Evolutionary conservation across 2,113 vertebrate genomes (phyloP), one percentile per base, ranked within the genome.

Genomic region (Xiphophorus hellerii): DNA sequence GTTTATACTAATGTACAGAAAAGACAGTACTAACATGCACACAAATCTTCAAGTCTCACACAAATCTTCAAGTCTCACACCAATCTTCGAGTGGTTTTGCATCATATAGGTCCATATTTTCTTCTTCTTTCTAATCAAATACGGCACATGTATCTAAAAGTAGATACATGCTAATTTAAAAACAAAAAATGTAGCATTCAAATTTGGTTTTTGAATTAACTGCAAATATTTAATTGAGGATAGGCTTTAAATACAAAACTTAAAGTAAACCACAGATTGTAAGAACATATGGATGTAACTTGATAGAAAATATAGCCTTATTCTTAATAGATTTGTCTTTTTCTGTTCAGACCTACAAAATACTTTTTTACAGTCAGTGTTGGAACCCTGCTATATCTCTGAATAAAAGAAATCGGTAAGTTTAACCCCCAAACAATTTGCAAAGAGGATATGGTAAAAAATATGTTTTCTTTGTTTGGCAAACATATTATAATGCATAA

Each of bases 341-440:
- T 54, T 54, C 51, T 25, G 8, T n/a, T 54, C 22, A 54, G 51
- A 54, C 20, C 51, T 54, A 54, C 7, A 25, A 54, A 54, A 54
- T 54, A 54, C 13, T 48, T 48, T 48, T 48, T 48, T 48, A 15
- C 51, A 54, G 51, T 22, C 51, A 54, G 6, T 54, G 51, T n/a
- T 25, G 51, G 7, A 54, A 54, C 51, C 51, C 51, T 25, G 20
- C 66, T 71, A 77, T 44, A 65, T 48, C 54, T 64, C 68, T 22
- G 0, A 31, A 25, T 22, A 63, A 65, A 22, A 66, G 20, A 37
- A 30, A 73, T 25, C 30, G 31, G 67, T 78, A 12, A 4, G 74
- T 84, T 77, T 84, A 89, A 44, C 84, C 73, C 82, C 83, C 61
- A 17, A 44, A 5, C 5, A 63, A 66, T 74, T 58, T 31, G 33